Conservation (phyloP, 2,113 vertebrate genomes). For the Thinocorus orbignyianus region DNA sequence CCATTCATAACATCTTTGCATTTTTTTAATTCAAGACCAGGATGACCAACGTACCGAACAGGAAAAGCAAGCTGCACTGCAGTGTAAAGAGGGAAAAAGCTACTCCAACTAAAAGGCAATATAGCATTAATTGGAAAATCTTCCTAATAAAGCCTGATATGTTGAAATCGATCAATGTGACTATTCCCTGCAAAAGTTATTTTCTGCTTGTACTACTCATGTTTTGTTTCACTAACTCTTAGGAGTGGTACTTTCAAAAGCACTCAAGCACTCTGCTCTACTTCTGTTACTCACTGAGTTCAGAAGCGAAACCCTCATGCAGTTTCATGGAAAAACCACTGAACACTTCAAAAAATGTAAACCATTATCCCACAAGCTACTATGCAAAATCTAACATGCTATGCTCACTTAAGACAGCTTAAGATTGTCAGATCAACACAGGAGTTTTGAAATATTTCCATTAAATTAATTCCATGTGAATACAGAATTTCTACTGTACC, state of each 20-base stretch:
- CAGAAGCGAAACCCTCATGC: neutral
- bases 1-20: neutral
- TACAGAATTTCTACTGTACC: neutral
- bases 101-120: neutral
- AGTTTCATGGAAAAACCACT: conserved; percentile 11
- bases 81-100: neutral
- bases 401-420: conserved; percentile 24
- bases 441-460: neutral
- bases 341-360: conserved; percentile 32
- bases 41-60: neutral
- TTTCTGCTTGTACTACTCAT: neutral
- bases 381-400: conserved; percentile 5
- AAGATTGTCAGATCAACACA: conserved; percentile 34
- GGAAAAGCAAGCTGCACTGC: neutral
- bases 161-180: neutral
- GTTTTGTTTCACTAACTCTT: neutral
- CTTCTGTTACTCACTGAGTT: neutral
- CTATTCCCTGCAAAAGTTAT: neutral
- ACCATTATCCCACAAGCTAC: conserved; percentile 23
- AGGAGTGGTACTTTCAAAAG: neutral
- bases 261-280: neutral
- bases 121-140: neutral
- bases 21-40: neutral
- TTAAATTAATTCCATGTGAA: conserved; percentile 46
- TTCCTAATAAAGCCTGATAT: neutral